Base-by-base conservation (phyloP, 2,888 invertebrate genomes). In the Chymomyza fuscimana region DNA sequence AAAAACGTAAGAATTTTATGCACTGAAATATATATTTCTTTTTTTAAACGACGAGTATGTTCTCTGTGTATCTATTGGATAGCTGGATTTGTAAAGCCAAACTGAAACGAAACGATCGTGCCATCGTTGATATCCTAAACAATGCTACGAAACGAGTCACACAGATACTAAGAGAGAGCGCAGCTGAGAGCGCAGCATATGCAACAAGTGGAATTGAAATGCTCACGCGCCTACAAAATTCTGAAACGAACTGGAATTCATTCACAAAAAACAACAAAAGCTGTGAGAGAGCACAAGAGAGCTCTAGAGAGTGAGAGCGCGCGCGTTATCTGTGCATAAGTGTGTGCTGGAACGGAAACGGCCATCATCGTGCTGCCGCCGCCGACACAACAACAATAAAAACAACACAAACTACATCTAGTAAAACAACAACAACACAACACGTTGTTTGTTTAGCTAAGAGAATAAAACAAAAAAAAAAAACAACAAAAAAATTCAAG, bases 31-130 rank as follows among this genome's bases (percentile, higher is more conserved):
- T 46, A 12, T 46, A 46, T 46, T 12, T 12, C 5, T 46, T 12
- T 46, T 46, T 46, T 46, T 46, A 12, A 46, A 66, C 65, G 60
- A 70, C 78, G 69, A 73, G 69, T 74, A 32, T 67, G 81, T 82
- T 83, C 86, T 82, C 89, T 90, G 86, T 89, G 90, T 88, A 89
- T 89, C 91, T 91, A 88, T 89, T 82, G 89, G 89, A 89, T 90
- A 85, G 90, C 83, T 89, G 88, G 86, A 87, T 87, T 82, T 80
- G 82, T 86, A 76, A 86, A 90, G 86, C 78, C 85, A 88, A 89
- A 90, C 90, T 90, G 89, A 91, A 90, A 90, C 85, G 90, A 89
- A 90, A 88, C 89, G 90, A 90, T 86, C 82, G 84, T 73, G 65
- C 76, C 77, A 78, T 85, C 79, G 82, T 84, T 75, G 76, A 87